These are phyloP conservation scores for Cephus cinctus DNA, from an alignment of 1,140 invertebrate genomes.

Conservation along the genomic window DNA sequence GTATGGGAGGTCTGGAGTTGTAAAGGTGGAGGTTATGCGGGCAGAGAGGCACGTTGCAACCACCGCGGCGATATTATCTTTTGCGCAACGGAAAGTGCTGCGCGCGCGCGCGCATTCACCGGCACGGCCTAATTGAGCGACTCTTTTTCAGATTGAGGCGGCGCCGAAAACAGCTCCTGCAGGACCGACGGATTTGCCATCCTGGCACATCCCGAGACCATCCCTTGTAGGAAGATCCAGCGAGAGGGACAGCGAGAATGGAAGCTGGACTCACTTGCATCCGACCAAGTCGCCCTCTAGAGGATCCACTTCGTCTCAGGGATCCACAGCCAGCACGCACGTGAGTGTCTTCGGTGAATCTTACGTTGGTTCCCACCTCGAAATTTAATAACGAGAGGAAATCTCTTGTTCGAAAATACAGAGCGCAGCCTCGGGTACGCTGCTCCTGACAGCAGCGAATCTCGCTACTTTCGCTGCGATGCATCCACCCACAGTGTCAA, in stretches of 20 bases:
- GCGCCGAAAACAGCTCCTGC: constrained; percentile 33
- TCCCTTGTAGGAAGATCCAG: constrained; percentile 61
- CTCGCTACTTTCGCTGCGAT: constrained; percentile 66
- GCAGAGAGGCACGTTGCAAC: constrained; percentile 25
- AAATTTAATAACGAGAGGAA: background rate
- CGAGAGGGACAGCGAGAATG: constrained; percentile 48
- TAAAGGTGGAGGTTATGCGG: constrained; percentile 25
- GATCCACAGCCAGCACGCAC: constrained; percentile 74
- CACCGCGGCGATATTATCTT: constrained; percentile 27
- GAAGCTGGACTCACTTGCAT: constrained; percentile 43
- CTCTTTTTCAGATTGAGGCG: constrained; percentile 58
- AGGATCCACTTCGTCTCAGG: constrained; percentile 72
- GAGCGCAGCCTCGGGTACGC: constrained; percentile 76
- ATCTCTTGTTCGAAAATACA: constrained; percentile 46
- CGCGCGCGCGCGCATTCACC: constrained; percentile 1
- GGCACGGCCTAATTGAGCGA: too few species aligned
- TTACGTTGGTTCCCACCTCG: background rate
- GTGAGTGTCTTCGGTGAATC: constrained; percentile 52
- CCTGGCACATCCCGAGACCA: constrained; percentile 77
- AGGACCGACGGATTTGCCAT: constrained; percentile 38
- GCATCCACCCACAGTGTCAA: constrained; percentile 56
- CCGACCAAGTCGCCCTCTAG: constrained; percentile 54
- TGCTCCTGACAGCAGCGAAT: constrained; percentile 75
- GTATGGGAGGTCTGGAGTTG: constrained; percentile 3
- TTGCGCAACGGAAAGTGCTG: constrained; percentile 34